Evolutionary conservation across 1,140 invertebrate species (phyloP), one percentile per base, ranked within the genome.

Genomic region (Belonocnema kinseyi): DNA sequence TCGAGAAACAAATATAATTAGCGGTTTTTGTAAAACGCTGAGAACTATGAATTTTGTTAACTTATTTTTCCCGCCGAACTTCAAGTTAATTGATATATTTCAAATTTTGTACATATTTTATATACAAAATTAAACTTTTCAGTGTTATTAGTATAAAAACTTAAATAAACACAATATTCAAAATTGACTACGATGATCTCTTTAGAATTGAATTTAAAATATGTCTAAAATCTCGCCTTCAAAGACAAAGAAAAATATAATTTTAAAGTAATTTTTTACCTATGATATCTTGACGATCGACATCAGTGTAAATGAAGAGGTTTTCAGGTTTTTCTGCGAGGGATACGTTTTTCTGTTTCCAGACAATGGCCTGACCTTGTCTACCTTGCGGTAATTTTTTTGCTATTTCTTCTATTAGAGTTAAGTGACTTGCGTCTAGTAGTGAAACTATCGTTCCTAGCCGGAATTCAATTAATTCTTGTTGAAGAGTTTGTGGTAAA

Each of bases 241-340:
- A 33, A 33, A 33, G 26, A 3, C 26, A 33, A 33, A 11, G 40
- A 46, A 46, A 46, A 46, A 46, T 46, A 3, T 33, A 3, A 33
- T 33, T 2, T 5, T 46, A 46, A 46, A 46, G 6, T 46, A 46
- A 46, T 11, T 46, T 73, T 14, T 78, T 86, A 91, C 90, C 90
- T 83, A 91, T 84, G 10, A 91, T 76, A 81, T 91, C 89, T 82
- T 91, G 90, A 17, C 90, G 84, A 81, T 90, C 86, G 46, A 89
- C 80, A 72, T 83, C 61, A 16, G 75, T 50, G 14, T 78, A 66
- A 58, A 90, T 73, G 54, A 90, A 88, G 66, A 90, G 80, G 85
- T 91, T 91, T 33, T 82, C 82, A 14, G 86, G 85, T n/a, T 75
- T 74, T 53, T 80, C 75, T 10, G 80, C 74, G 5, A 82, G 17